phyloP scores from a whole-genome alignment of 2,888 invertebrate genomes.

The Orchestes rusci region DNA sequence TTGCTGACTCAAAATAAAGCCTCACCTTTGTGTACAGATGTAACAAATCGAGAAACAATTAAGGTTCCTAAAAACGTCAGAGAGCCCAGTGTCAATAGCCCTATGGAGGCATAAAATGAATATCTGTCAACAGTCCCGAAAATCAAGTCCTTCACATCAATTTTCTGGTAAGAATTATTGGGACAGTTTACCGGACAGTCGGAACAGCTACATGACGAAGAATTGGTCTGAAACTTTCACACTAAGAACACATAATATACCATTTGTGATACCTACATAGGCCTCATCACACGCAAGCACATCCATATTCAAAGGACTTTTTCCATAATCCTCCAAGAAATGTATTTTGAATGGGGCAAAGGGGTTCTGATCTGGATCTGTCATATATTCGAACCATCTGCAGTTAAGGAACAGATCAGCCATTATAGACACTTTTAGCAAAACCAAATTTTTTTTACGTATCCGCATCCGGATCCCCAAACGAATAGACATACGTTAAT shows the following conservation, averaged over 20 bases:
- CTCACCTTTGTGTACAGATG: neutral
- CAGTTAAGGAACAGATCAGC: constrained; percentile 1
- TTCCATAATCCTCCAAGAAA: constrained; percentile 1
- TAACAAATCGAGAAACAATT: neutral
- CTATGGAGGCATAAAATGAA: constrained; percentile 53
- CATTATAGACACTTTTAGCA: neutral
- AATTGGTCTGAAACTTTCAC: constrained; percentile 39
- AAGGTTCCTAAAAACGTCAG: neutral
- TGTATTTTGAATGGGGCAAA: constrained; percentile 57
- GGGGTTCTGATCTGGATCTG: constrained; percentile 42
- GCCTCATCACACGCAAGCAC: constrained; percentile 52
- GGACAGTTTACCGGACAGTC: constrained; percentile 65
- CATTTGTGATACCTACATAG: constrained; percentile 41
- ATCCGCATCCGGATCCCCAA: too few species aligned
- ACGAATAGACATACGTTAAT: too few species aligned
- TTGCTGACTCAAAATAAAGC: too few species aligned
- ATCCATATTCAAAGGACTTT: constrained; percentile 39
- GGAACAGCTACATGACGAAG: constrained; percentile 67
- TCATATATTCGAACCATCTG: constrained; percentile 62
- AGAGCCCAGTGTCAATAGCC: constrained; percentile 6
- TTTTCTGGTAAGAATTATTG: constrained; percentile 41
- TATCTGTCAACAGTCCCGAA: constrained; percentile 57
- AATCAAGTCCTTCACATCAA: constrained; percentile 43
- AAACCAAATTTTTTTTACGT: too few species aligned
- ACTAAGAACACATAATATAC: constrained; percentile 7